Base-by-base conservation (phyloP, 1,140 invertebrate genomes). In the Plodia interpunctella region DNA sequence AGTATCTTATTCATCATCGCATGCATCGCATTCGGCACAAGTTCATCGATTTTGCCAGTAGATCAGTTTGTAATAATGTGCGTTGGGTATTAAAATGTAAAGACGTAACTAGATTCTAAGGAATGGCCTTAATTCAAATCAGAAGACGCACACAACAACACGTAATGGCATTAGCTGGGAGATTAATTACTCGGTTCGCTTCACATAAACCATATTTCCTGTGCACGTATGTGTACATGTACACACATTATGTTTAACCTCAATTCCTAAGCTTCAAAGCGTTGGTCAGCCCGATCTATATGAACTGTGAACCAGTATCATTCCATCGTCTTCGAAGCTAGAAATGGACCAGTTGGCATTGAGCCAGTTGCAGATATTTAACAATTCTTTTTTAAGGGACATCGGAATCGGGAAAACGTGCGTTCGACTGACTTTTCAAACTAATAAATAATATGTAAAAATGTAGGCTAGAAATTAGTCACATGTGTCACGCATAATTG, bases 301-400 rank as follows among this genome's bases (percentile, higher is more conserved):
- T 73, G 81, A 84, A 78, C 76, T 77, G 75, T 78, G 78, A 84
- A 86, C 76, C 73, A 72, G 64, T 78, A 82, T 83, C 75, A 79
- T 75, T 80, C 74, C 70, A 60, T 60, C 66, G 69, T 72, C 66
- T 74, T 69, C 72, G 63, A 64, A 64, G 62, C 73, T 70, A 74
- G 80, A 85, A 83, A 87, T 85, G 80, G 73, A 82, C 74, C 71
- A 77, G 66, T 76, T 87, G 85, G 85, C 78, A 57, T n/a, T 5
- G 8, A 38, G 80, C 85, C 85, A 88, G 78, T 38, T 56, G 73
- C 63, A 72, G 59, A 68, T 66, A 78, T 71, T 76, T 74, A 76
- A 73, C 70, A 67, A 32, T 65, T 70, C 72, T 74, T 76, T 73
- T 83, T 74, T 60, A 25, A 72, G 63, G 65, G 60, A 66, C 70